Conservation (phyloP, 2,888 invertebrate species). For the Mythimna pallens region DNA sequence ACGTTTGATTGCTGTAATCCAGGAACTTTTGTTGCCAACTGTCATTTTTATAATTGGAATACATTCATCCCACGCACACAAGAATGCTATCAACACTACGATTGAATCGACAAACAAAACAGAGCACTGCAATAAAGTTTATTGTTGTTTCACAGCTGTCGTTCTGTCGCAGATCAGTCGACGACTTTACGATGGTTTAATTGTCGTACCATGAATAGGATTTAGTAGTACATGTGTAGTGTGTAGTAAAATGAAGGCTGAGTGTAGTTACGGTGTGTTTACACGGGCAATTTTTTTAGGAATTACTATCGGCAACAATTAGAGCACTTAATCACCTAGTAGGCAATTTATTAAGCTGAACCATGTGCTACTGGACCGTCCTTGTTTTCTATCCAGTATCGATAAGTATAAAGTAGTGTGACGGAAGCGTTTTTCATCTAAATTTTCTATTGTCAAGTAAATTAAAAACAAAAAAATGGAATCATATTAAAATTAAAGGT, state of each 20-base stretch:
- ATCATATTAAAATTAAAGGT: no score
- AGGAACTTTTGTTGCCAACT: slow-evolving; percentile 2
- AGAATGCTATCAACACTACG: slow-evolving; percentile 16
- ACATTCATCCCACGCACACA: slow-evolving; percentile 9
- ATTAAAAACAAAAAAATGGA: no score
- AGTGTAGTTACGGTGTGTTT: not conserved
- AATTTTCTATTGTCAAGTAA: no score
- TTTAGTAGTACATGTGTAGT: slow-evolving; percentile 44
- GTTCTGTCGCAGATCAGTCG: slow-evolving; percentile 48
- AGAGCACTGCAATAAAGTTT: slow-evolving; percentile 53
- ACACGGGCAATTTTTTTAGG: not conserved
- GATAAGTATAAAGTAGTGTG: no score
- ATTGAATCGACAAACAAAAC: slow-evolving; percentile 36
- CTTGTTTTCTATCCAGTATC: no score
- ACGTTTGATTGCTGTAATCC: not conserved
- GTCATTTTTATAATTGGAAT: slow-evolving; percentile 10
- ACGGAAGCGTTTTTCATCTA: no score
- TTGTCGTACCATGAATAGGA: slow-evolving; percentile 46
- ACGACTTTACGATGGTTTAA: slow-evolving; percentile 53
- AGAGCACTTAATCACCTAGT: no score
- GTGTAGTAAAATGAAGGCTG: slow-evolving; percentile 38
- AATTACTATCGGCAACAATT: not conserved
- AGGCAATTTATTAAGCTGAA: no score
- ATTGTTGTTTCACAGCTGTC: slow-evolving; percentile 57
- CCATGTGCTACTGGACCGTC: no score